Base-by-base conservation (phyloP, 2,888 invertebrate genomes). In the Pheosia tremula region DNA sequence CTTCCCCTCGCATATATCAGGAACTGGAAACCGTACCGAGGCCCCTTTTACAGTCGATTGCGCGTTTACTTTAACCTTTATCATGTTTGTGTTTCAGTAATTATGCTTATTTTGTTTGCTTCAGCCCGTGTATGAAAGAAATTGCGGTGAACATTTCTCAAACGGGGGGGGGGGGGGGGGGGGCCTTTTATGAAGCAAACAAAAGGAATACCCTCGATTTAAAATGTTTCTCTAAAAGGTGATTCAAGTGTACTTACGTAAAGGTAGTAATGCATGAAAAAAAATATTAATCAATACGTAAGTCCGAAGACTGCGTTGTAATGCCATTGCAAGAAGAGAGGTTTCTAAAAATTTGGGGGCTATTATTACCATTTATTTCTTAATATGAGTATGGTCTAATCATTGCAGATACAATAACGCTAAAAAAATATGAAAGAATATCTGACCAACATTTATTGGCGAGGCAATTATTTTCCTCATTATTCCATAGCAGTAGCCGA, bases 1-100 rank as follows among this genome's bases (percentile, higher is more conserved):
- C 1, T 24, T 39, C 41, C 45, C 24, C 58, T 37, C 43, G 36
- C 37, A 54, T 45, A 54, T 45, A 49, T 59, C 45, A 54, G n/a
- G 43, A 24, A 43, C 58, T 36, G 43, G 43, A 37, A 37, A 11
- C 52, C 54, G n/a, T 45, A 37, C 10, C n/a, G 11, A 45, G 58
- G 5, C 58, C 53, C 53, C 43, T 45, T 59, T 59, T 54, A 45
- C 41, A 54, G 53, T 38, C 43, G 37, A 59, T 54, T 45, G 45
- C 45, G 36, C 45, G 58, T 37, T 50, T 50, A 38, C 36, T 6
- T 45, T 50, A 24, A 10, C 13, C 52, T 52, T 52, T 10, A 50
- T 37, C 43, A 41, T 13, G 45, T 43, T 54, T 45, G 58, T 11
- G 41, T 54, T 53, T 36, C 5, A 38, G 38, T 39, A 58, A 41